Base-by-base conservation (phyloP, 2,888 invertebrate species). In the Stenichneumon culpator region DNA sequence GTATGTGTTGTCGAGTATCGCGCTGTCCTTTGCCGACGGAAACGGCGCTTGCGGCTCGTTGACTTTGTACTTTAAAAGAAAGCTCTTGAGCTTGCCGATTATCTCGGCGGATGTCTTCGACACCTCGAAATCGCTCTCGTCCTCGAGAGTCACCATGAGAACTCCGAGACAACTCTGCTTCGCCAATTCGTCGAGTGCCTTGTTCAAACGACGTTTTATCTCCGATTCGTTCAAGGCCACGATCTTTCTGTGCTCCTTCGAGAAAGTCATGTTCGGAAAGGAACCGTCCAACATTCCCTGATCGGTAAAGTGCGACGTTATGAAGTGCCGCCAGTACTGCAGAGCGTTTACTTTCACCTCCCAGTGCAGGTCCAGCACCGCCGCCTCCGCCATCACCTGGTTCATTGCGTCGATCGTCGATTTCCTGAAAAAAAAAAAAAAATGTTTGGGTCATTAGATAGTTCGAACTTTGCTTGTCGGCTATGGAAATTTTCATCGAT, bases 261-360 rank as follows among this genome's bases (percentile, higher is more conserved):
- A 97, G 92, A 97, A 97, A 0, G 97, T 97, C 0, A 97, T 96
- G 0, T 95, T 95, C 0, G 97, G 97, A 93, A 97, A 97, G 0
- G 94, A 95, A 0, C 97, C 97, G 91, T 98, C 97, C 14, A 97
- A 95, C 97, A 97, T 97, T n/a, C 97, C 97, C 93, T 97, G 97
- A 90, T 97, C 95, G 0, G 95, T 95, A 9, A 97, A 94, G 75
- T 96, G 95, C 0, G 95, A 95, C 32, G 95, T 94, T 65, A 97
- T 96, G 28, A 97, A 96, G 14, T 95, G 94, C 78, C 95, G 95
- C 97, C 97, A 98, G 90, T 97, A 97, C 81, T 95, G 94, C 0
- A 98, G 92, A 0, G 97, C 96, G 79, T 95, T 95, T 0, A 96
- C 94, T 93, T 97, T 97, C 0, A 97, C 97, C 92, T 98, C 97